These are phyloP conservation scores for Pheosia tremula DNA, from an alignment of 2,888 invertebrate genomes.

Conservation along the genomic window DNA sequence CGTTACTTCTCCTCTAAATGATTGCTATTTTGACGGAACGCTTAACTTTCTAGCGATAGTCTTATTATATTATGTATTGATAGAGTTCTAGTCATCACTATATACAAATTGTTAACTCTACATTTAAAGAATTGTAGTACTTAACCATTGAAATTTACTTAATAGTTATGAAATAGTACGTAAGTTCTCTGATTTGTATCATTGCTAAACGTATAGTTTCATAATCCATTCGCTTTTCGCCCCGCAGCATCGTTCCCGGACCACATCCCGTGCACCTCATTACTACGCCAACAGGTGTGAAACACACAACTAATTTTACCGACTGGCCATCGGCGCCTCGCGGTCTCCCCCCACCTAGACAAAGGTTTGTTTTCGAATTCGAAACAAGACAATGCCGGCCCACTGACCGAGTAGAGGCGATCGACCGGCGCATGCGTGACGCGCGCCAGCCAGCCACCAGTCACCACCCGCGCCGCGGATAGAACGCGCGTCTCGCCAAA, in stretches of 20 bases:
- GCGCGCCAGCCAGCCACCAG: conserved; percentile 58
- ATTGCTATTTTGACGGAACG: too few relatives aligned
- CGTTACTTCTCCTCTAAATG: too few relatives aligned
- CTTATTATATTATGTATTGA: too few relatives aligned
- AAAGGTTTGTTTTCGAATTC: conserved; percentile 78
- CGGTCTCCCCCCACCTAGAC: conserved; percentile 70
- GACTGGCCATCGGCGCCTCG: conserved; percentile 68
- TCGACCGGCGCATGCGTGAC: conserved; percentile 80
- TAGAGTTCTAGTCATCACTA: too few relatives aligned
- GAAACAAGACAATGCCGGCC: conserved; percentile 65
- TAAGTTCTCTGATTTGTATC: too few relatives aligned
- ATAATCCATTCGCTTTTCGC: neutral
- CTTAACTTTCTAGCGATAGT: too few relatives aligned
- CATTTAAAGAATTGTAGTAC: too few relatives aligned
- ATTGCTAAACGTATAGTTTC: neutral
- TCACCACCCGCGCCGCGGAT: conserved; percentile 55
- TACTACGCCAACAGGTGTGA: conserved; percentile 64
- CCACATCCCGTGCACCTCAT: neutral
- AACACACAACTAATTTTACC: conserved; percentile 60
- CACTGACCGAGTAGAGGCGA: conserved; percentile 79
- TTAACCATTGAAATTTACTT: too few relatives aligned
- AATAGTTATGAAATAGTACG: too few relatives aligned
- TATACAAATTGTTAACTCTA: too few relatives aligned
- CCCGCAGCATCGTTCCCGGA: neutral
- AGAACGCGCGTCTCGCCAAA: conserved; percentile 21